Evolutionary conservation across 2,113 vertebrate species (phyloP).

Genomic region (Varanus komodoensis): DNA sequence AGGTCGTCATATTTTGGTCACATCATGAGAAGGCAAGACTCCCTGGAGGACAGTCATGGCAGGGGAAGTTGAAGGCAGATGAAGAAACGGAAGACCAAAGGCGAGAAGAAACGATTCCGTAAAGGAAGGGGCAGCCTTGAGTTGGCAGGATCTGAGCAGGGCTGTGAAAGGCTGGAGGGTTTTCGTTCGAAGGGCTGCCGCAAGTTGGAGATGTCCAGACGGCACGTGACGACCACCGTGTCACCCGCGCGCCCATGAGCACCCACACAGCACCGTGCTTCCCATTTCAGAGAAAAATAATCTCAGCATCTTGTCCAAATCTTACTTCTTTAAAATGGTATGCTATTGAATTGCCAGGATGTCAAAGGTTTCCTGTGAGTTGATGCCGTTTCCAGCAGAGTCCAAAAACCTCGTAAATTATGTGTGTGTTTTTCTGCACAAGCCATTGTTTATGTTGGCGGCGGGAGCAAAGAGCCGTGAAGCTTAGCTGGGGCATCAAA

Average conservation of each 20-base stretch:
- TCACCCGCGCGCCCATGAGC: background rate
- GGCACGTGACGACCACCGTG: background rate
- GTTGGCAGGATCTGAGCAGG: no score
- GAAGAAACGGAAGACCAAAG: no score
- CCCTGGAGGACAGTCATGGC: no score
- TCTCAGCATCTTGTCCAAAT: background rate
- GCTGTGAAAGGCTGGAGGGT: no score
- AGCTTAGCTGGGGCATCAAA: background rate
- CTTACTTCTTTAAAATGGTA: background rate
- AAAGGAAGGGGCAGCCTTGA: no score
- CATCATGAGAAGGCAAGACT: no score
- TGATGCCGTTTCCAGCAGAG: background rate
- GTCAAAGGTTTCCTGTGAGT: background rate
- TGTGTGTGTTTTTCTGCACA: background rate
- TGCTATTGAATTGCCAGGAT: background rate
- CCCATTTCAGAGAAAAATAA: background rate
- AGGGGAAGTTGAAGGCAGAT: no score
- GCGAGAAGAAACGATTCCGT: no score
- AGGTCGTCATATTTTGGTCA: no score
- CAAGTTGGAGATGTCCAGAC: no score
- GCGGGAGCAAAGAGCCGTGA: background rate
- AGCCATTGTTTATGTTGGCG: conserved; percentile 8
- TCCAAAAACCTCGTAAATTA: conserved; percentile 11
- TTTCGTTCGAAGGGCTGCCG: no score
- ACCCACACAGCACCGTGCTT: background rate